Conservation (phyloP, 92 coral and sea anemone genomes). For the Plumapathes pennacea region DNA sequence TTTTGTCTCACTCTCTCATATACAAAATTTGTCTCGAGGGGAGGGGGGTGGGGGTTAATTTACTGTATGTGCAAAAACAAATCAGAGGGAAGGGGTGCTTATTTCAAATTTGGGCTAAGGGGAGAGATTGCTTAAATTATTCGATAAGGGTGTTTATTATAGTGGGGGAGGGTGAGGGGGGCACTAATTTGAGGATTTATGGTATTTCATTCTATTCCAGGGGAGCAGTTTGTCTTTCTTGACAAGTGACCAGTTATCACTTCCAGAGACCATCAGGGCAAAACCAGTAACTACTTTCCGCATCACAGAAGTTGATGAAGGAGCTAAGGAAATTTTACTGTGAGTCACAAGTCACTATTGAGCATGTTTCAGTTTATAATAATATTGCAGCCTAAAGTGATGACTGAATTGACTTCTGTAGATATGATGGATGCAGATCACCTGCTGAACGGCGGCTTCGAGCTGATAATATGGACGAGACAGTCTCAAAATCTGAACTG, state of each 20-base stretch:
- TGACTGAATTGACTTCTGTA: neutral
- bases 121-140: neutral
- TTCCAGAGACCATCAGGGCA: constrained; percentile 79
- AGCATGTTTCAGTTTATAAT: neutral
- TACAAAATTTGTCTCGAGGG: no score
- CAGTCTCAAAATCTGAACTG: no score
- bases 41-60: no score
- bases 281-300: constrained; percentile 77
- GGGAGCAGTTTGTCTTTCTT: constrained; percentile 79
- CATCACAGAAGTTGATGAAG: constrained; percentile 87
- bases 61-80: no score
- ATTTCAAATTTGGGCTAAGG: neutral
- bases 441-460: no score
- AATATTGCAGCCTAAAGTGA: no score
- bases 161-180: neutral
- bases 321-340: constrained; percentile 73
- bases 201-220: constrained; percentile 19
- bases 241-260: constrained; percentile 78
- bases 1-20: no score
- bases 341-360: no score
- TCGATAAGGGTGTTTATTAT: neutral
- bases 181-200: neutral
- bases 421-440: neutral
- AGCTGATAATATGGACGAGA: no score
- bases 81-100: no score